phyloP scores from a whole-genome alignment of 2,113 vertebrate genomes.

The Arvicanthis niloticus region DNA sequence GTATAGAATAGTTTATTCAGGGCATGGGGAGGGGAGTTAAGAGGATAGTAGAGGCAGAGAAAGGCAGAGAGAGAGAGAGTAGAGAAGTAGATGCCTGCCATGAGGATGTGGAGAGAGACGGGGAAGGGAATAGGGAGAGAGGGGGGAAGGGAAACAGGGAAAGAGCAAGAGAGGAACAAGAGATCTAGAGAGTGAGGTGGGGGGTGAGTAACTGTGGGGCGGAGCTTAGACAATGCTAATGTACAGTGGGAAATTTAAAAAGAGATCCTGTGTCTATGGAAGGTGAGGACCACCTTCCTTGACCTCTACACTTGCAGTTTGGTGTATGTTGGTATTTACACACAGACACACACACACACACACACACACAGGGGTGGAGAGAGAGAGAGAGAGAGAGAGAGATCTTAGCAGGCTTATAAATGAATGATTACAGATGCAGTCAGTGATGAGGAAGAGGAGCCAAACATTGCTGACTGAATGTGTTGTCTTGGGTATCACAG shows the following conservation, averaged over 20 bases:
- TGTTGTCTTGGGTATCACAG: not conserved
- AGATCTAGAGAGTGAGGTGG: no score
- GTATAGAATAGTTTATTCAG: no score
- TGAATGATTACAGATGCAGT: not conserved
- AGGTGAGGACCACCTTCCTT: not conserved
- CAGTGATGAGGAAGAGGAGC: not conserved
- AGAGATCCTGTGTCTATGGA: not conserved
- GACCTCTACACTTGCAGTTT: not conserved
- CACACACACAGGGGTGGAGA: not conserved
- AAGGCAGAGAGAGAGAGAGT: no score
- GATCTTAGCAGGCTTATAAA: not conserved
- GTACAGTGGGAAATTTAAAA: not conserved
- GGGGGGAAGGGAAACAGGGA: no score
- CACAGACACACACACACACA: not conserved
- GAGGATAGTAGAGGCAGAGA: no score
- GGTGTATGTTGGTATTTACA: not conserved
- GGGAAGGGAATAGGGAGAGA: no score
- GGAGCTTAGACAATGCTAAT: no score
- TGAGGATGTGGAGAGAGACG: no score
- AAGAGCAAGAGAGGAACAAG: no score
- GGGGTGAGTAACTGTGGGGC: no score
- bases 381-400: not conserved
- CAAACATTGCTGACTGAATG: not conserved
- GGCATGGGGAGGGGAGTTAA: no score
- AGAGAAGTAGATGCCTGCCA: no score